These are phyloP conservation scores for Xanthorhoe spadicearia DNA, from an alignment of 2,888 invertebrate genomes.

Conservation along the genomic window DNA sequence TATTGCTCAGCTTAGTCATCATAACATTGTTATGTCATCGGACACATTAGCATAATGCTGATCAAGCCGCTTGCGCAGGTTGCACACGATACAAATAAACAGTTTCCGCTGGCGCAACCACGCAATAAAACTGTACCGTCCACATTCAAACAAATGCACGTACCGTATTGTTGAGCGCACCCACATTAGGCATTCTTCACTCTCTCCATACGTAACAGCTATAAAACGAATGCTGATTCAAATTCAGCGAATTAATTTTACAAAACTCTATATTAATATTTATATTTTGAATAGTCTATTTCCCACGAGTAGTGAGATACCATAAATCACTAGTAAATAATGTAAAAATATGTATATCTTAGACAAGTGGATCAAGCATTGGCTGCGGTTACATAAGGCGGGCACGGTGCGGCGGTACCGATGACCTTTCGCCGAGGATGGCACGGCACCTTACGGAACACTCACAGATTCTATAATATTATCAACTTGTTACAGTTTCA, in stretches of 20 bases:
- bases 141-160: constrained; percentile 12
- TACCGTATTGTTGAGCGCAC: constrained; percentile 3
- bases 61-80: constrained; percentile 43
- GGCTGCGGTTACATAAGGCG: constrained; percentile 59
- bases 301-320: constrained; percentile 7
- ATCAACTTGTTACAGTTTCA: constrained; percentile 1
- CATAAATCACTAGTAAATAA: constrained; percentile 32
- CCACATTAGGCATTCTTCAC: background rate
- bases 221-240: constrained; percentile 6
- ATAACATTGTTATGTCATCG: constrained; percentile 54
- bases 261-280: constrained; percentile 10
- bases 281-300: background rate
- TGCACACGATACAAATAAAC: constrained; percentile 48
- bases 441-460: constrained; percentile 70
- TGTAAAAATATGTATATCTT: constrained; percentile 35
- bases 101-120: constrained; percentile 53
- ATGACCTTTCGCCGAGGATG: constrained; percentile 72
- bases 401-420: constrained; percentile 40
- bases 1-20: constrained; percentile 51
- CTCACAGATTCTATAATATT: constrained; percentile 8
- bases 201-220: background rate
- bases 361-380: constrained; percentile 45
- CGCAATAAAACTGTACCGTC: constrained; percentile 24
- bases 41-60: constrained; percentile 45
- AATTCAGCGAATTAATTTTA: constrained; percentile 12